Percentiles rank a stretch among this genome's conserved stretches.
Conservation (phyloP, 2,888 invertebrate genomes). For the Heliconius sara region DNA sequence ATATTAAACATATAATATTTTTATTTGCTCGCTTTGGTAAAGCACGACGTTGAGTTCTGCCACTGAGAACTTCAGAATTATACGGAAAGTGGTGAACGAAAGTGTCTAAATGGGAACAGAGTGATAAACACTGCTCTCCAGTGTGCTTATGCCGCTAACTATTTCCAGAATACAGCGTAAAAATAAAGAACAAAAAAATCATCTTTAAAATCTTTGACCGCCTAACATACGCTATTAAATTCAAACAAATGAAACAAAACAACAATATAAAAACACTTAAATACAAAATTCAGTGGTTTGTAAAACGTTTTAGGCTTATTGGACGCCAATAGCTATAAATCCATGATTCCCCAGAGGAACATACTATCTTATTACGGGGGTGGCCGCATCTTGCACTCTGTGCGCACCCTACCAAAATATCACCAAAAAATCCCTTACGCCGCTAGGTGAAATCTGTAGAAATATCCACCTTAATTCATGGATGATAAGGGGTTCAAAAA, state of each 20-base stretch:
- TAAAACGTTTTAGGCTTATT: slow-evolving; percentile 31
- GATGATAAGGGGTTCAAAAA: slow-evolving; percentile 38
- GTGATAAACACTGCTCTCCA: not conserved
- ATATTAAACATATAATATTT: not conserved
- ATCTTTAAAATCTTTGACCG: not conserved
- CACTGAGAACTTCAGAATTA: not conserved
- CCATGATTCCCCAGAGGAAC: slow-evolving; percentile 72
- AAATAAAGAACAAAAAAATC: not conserved
- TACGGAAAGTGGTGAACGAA: not conserved
- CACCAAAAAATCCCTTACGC: slow-evolving; percentile 40
- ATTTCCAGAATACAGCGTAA: no score
- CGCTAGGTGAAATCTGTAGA: not conserved
- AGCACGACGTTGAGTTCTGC: not conserved
- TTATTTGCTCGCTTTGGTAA: not conserved
- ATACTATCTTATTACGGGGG: slow-evolving; percentile 75
- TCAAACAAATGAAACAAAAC: slow-evolving; percentile 6
- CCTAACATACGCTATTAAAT: not conserved
- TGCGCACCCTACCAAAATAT: slow-evolving; percentile 63
- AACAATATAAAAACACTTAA: slow-evolving; percentile 6
- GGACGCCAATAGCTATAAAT: slow-evolving; percentile 47
- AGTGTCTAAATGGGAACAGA: not conserved
- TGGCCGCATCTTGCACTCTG: slow-evolving; percentile 57
- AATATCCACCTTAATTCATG: slow-evolving; percentile 50
- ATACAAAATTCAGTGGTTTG: slow-evolving; percentile 18
- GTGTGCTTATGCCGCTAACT: not conserved